These are phyloP conservation scores for Lycorma delicatula DNA, from an alignment of 1,140 invertebrate genomes.

Conservation along the genomic window DNA sequence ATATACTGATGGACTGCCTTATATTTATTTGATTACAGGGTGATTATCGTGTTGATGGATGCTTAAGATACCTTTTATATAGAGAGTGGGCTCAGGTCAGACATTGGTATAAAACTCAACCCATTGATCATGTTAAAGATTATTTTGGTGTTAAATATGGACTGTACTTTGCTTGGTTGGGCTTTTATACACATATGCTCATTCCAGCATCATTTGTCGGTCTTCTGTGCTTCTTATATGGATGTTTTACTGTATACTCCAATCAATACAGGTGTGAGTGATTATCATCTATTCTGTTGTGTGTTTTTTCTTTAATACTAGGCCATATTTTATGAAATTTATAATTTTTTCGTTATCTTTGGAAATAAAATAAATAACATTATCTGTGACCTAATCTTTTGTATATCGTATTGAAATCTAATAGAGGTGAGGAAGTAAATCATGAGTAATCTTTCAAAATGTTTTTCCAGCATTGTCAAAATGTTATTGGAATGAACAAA, in stretches of 20 bases:
- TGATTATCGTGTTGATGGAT: slow-evolving; percentile 54
- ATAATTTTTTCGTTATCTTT: too few species aligned
- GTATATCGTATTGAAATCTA: too few species aligned
- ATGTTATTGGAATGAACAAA: too few species aligned
- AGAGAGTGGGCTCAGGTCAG: slow-evolving; percentile 76
- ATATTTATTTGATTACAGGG: slow-evolving; percentile 51
- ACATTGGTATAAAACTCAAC: slow-evolving; percentile 78
- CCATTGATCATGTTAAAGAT: slow-evolving; percentile 71
- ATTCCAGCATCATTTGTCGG: slow-evolving; percentile 80
- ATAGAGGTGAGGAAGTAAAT: too few species aligned
- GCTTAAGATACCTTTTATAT: slow-evolving; percentile 67
- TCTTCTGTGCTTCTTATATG: slow-evolving; percentile 71
- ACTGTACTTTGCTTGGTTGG: slow-evolving; percentile 94
- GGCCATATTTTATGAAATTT: too few species aligned
- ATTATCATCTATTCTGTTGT: not conserved
- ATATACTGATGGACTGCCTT: too few species aligned
- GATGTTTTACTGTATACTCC: slow-evolving; percentile 57
- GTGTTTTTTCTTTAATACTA: not conserved
- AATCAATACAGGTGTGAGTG: slow-evolving; percentile 21
- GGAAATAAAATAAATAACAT: too few species aligned
- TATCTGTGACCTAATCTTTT: too few species aligned
- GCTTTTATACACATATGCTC: slow-evolving; percentile 91
- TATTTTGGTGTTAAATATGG: slow-evolving; percentile 94
- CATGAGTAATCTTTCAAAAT: too few species aligned
- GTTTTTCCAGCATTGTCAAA: too few species aligned